Base-by-base conservation (phyloP, 2,113 vertebrate genomes). In the Cavia porcellus region DNA sequence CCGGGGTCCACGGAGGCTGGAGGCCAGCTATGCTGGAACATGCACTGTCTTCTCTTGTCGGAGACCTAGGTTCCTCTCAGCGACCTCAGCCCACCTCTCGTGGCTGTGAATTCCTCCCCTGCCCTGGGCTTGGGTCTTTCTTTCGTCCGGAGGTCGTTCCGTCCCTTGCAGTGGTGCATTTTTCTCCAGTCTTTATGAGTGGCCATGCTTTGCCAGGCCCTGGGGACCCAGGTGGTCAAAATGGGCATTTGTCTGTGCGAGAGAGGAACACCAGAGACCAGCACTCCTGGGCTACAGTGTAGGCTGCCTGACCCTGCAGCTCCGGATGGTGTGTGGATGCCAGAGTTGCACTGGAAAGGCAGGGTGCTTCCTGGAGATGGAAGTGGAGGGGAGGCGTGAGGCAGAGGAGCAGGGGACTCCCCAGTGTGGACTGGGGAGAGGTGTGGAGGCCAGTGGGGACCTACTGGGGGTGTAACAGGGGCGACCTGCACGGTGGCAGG, bases 1-100 rank as follows among this genome's bases (percentile, higher is more conserved):
- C 1, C 3, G 15, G 1, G 74, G 14, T 66, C 50, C 57, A 0
- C 5, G 0, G 81, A 11, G 66, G 17, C 55, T n/a, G 61, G 59
- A 30, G 5, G 38, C n/a, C 24, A 30, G n/a, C 90, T 95, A n/a
- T 0, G 14, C 0, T 50, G 55, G 82, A 3, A 62, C 35, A 4
- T 0, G 32, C 30, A 4, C 22, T 38, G 3, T 0, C 28, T 35
- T 28, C 38, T 62, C 7, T 3, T 30, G 45, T 8, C 32, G 75
- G 75, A 0, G 13, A 14, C 42, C 15, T 25, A 17, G 45, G 25
- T 25, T 75, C 72, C 72, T 45, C 20, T 47, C 25, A n/a, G 15
- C 5, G 79, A 22, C 2, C 2, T 24, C 2, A 7, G 25, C 13
- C 52, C 13, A 25, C 13, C 47, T 20, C 7, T 68, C 17, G 1